phyloP scores from a whole-genome alignment of 1,140 invertebrate genomes.

The Megathymus violae region DNA sequence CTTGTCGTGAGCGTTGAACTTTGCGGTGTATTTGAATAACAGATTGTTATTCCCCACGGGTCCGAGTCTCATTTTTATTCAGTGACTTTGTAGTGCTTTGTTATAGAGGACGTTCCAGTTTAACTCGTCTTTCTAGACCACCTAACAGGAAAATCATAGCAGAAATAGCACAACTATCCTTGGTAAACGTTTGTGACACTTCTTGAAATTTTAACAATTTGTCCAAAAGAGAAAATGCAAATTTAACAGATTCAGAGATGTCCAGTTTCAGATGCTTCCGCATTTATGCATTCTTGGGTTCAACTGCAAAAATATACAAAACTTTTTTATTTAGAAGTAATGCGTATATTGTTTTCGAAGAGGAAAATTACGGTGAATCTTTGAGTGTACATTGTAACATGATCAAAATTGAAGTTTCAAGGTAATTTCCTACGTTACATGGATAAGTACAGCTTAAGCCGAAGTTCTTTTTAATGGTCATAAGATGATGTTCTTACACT shows the following conservation, averaged over 20 bases:
- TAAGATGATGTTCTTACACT: too few species aligned
- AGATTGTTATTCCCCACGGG: conserved; percentile 54
- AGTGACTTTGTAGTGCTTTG: conserved; percentile 34
- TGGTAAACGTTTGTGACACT: neutral
- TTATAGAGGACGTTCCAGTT: conserved; percentile 24
- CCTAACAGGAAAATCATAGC: conserved; percentile 33
- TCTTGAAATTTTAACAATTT: neutral
- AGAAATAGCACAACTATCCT: neutral
- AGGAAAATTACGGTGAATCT: neutral
- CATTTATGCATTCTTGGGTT: conserved; percentile 4
- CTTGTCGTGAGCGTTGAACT: conserved; percentile 70
- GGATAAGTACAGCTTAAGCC: too few species aligned
- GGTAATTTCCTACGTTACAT: neutral
- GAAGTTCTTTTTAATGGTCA: too few species aligned
- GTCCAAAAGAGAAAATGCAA: neutral
- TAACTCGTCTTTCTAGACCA: conserved; percentile 22
- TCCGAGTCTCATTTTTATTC: conserved; percentile 60
- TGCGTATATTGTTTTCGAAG: neutral
- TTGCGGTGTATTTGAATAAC: conserved; percentile 63
- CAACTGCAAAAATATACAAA: conserved; percentile 1
- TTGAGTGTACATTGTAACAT: neutral
- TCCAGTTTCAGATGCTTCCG: conserved; percentile 1
- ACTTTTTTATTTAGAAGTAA: neutral
- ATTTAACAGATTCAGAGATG: neutral
- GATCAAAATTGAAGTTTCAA: neutral